These are phyloP conservation scores for Sebastes oblongus DNA, from an alignment of 2,797 vertebrate genomes.

Conservation along the genomic window DNA sequence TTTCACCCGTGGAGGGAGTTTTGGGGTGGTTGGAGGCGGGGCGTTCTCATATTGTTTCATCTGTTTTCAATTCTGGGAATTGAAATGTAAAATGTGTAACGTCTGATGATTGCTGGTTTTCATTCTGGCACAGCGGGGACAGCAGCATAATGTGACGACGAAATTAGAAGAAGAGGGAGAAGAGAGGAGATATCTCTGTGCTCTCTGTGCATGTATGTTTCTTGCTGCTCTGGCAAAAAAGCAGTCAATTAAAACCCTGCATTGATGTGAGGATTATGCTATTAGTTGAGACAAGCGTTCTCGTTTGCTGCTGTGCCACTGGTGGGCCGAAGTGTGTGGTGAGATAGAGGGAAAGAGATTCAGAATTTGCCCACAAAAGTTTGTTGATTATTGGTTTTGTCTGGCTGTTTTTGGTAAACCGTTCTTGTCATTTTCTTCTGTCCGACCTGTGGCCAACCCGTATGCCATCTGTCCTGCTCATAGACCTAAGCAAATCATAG, in stretches of 20 bases:
- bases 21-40: constrained; percentile 12
- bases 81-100: constrained; percentile 67
- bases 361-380: neutral
- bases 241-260: constrained; percentile 65
- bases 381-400: constrained; percentile 18
- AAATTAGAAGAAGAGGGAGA: constrained; percentile 52
- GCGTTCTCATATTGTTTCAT: constrained; percentile 54
- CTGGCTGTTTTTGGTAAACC: constrained; percentile 11
- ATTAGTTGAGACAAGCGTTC: constrained; percentile 61
- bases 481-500: neutral
- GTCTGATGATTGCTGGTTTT: constrained; percentile 65
- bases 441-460: neutral
- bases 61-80: constrained; percentile 59
- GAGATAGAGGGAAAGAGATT: constrained; percentile 11
- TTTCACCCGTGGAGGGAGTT: constrained; percentile 13
- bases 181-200: constrained; percentile 40
- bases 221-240: constrained; percentile 51
- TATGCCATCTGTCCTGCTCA: neutral
- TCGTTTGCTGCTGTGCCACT: constrained; percentile 52
- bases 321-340: constrained; percentile 17
- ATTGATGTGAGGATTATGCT: constrained; percentile 76
- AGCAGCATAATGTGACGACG: constrained; percentile 47
- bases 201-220: constrained; percentile 56
- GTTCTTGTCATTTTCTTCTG: neutral
- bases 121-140: constrained; percentile 42